These are phyloP conservation scores for Synanthedon tipuliformis DNA, from an alignment of 2,888 invertebrate species.

Conservation along the genomic window DNA sequence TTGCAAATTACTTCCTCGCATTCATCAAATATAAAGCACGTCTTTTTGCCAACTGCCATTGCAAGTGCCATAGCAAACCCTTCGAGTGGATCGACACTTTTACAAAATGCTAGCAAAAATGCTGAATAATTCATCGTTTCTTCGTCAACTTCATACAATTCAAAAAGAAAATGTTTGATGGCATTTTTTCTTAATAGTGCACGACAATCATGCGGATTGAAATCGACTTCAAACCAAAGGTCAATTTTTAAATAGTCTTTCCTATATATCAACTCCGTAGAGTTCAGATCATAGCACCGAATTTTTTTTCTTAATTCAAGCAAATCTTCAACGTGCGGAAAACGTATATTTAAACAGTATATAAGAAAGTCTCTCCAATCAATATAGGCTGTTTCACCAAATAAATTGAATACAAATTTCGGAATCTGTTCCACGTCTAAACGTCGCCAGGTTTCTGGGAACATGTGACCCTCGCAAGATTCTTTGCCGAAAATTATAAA, in stretches of 20 bases:
- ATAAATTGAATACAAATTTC: slow-evolving; percentile 53
- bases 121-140: slow-evolving; percentile 72
- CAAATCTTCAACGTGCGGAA: slow-evolving; percentile 67
- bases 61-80: slow-evolving; percentile 72
- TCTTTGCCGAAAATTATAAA: slow-evolving; percentile 59
- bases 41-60: slow-evolving; percentile 64
- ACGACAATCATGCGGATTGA: slow-evolving; percentile 25
- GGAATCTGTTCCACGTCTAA: slow-evolving; percentile 52
- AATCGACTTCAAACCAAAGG: slow-evolving; percentile 53
- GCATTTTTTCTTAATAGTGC: slow-evolving; percentile 35
- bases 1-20: slow-evolving; percentile 61
- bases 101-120: slow-evolving; percentile 73
- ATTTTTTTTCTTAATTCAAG: slow-evolving; percentile 58
- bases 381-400: slow-evolving; percentile 66
- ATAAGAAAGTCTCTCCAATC: slow-evolving; percentile 78
- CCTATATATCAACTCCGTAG: slow-evolving; percentile 41
- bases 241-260: slow-evolving; percentile 33
- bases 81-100: slow-evolving; percentile 58
- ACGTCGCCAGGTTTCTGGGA: slow-evolving; percentile 47
- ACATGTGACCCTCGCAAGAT: slow-evolving; percentile 38
- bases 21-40: slow-evolving; percentile 53
- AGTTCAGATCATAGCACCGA: slow-evolving; percentile 49
- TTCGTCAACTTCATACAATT: slow-evolving; percentile 60
- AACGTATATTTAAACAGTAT: slow-evolving; percentile 66
- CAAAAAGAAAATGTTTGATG: slow-evolving; percentile 69